phyloP scores from a whole-genome alignment of 2,888 invertebrate genomes.

The Scaptomyza polygonia region DNA sequence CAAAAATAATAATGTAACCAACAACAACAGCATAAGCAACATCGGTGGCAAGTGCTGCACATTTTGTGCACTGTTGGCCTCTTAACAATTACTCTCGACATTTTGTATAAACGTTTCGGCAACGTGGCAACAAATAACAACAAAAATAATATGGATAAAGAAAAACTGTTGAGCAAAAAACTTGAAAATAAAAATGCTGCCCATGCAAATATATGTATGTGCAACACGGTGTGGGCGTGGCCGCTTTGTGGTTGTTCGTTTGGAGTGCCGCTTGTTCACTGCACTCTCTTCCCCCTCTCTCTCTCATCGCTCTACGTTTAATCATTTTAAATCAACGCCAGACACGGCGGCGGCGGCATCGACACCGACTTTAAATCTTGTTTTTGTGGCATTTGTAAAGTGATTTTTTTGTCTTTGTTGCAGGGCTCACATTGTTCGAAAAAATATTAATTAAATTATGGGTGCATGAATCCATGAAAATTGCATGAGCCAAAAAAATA shows the following conservation, averaged over 20 bases:
- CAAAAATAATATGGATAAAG: background rate
- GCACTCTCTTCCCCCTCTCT: background rate
- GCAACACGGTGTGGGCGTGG: constrained; percentile 28
- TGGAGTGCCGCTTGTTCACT: constrained; percentile 33
- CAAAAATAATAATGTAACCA: constrained; percentile 2
- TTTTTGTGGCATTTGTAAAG: constrained; percentile 31
- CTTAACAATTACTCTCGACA: constrained; percentile 48
- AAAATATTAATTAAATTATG: constrained; percentile 70
- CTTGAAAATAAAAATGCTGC: constrained; percentile 14
- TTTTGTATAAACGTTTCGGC: no score
- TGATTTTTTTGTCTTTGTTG: constrained; percentile 14
- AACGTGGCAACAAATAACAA: constrained; percentile 7
- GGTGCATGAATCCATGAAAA: constrained; percentile 57
- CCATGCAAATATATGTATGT: constrained; percentile 19
- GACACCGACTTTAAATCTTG: constrained; percentile 39
- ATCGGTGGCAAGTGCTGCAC: constrained; percentile 25
- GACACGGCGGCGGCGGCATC: constrained; percentile 21
- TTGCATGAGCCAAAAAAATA: no score
- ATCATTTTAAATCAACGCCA: constrained; percentile 66
- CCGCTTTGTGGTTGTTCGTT: constrained; percentile 37
- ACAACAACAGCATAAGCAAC: background rate
- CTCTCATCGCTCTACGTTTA: constrained; percentile 31
- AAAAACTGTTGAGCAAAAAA: constrained; percentile 10
- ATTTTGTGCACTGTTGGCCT: constrained; percentile 32
- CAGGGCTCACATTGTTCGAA: constrained; percentile 15